Percentiles rank a stretch among this genome's conserved stretches.
Conservation (phyloP, 2,797 vertebrate species). For the Orientallactaga sibirica region DNA sequence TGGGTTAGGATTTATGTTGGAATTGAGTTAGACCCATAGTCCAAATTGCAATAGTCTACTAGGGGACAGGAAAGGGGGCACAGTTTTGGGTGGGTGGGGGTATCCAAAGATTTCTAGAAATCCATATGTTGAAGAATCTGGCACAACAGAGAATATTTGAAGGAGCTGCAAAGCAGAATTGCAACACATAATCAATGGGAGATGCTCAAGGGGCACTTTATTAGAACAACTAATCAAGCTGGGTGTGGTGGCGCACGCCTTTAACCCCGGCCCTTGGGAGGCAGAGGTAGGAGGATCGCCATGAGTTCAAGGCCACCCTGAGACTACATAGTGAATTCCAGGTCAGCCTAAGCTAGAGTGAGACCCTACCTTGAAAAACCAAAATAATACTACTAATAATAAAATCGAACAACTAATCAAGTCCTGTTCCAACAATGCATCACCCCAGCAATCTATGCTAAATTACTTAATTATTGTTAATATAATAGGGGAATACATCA, state of each 20-base stretch:
- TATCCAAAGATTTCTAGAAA: background rate
- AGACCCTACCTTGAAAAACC: too few relatives aligned
- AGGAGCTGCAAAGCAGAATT: background rate
- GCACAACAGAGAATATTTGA: background rate
- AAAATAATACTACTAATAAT: too few relatives aligned
- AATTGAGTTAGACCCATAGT: background rate
- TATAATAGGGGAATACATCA: background rate
- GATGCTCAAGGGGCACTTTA: too few relatives aligned
- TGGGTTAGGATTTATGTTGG: background rate
- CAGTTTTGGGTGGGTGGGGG: too few relatives aligned
- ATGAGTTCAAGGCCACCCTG: too few relatives aligned
- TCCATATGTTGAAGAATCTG: background rate
- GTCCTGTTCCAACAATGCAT: rapidly evolving
- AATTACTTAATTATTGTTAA: background rate
- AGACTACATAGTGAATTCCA: too few relatives aligned
- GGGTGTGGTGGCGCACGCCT: too few relatives aligned
- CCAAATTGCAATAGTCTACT: background rate
- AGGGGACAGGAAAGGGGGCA: background rate
- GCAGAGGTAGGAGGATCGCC: too few relatives aligned
- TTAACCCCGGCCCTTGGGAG: too few relatives aligned
- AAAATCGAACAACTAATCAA: too few relatives aligned
- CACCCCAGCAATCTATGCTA: background rate
- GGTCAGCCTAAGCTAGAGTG: too few relatives aligned
- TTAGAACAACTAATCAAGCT: background rate
- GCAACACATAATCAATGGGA: rapidly evolving